Conservation (phyloP, 2,888 invertebrate genomes). For the Andrena camellia region DNA sequence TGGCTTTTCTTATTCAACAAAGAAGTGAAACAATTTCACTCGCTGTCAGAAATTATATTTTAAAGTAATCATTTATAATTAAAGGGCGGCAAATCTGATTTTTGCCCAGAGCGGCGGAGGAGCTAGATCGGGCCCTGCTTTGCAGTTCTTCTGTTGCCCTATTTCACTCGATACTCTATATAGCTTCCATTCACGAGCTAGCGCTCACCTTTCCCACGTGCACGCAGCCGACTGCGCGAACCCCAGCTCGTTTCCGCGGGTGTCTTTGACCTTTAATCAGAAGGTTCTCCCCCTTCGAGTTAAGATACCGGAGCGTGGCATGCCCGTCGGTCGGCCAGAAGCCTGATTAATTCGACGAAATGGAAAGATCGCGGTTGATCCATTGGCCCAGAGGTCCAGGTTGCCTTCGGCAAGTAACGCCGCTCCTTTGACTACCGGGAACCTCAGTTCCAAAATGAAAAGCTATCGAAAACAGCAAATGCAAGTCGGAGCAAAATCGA, state of each 20-base stretch:
- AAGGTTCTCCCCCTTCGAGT: constrained; percentile 18
- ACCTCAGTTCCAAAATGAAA: background rate
- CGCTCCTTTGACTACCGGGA: background rate
- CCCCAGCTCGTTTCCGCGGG: background rate
- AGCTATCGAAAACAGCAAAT: no score
- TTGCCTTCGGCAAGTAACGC: background rate
- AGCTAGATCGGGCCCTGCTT: no score
- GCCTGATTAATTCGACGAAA: constrained; percentile 1
- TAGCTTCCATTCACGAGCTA: background rate
- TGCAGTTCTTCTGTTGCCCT: no score
- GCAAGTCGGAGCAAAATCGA: no score
- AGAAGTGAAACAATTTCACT: no score
- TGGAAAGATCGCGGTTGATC: background rate
- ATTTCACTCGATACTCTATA: background rate
- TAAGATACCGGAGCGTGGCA: constrained; percentile 32
- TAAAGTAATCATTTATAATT: no score
- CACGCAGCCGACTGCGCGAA: background rate
- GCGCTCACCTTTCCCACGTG: constrained; percentile 3
- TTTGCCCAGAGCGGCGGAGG: no score
- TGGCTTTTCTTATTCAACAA: no score
- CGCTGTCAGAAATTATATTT: no score
- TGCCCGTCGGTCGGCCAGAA: background rate
- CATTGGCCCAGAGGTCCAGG: background rate
- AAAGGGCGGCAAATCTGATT: no score
- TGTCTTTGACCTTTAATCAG: constrained; percentile 32